Conservation (phyloP, 2,797 vertebrate genomes). For the Pterois miles region DNA sequence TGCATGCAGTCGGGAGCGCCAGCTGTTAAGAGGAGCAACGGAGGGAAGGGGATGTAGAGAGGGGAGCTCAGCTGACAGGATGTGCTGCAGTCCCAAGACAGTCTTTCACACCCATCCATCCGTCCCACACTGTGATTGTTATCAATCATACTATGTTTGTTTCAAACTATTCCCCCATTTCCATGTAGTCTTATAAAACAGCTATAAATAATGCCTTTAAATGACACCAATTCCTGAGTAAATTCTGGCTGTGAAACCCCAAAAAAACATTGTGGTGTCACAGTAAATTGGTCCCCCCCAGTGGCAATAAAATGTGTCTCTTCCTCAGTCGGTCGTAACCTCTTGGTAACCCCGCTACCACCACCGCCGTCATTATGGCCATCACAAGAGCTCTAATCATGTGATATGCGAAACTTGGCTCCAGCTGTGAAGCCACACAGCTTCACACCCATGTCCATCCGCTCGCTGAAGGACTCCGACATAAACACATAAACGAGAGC, state of each 20-base stretch:
- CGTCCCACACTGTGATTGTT: slow-evolving; percentile 39
- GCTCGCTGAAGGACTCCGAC: slow-evolving; percentile 29
- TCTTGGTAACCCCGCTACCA: slow-evolving; percentile 56
- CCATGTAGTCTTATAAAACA: slow-evolving; percentile 5
- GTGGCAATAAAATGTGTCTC: slow-evolving; percentile 47
- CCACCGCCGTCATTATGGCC: slow-evolving; percentile 56
- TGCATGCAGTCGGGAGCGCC: slow-evolving; percentile 52
- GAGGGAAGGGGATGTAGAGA: slow-evolving; percentile 9
- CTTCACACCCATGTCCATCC: slow-evolving; percentile 50
- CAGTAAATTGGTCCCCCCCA: slow-evolving; percentile 26
- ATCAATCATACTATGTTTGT: slow-evolving; percentile 42
- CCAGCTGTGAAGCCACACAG: slow-evolving; percentile 52
- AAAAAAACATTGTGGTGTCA: slow-evolving; percentile 40
- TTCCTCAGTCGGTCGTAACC: slow-evolving; percentile 51
- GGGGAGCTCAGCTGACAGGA: slow-evolving; percentile 75
- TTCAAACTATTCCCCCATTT: slow-evolving; percentile 16
- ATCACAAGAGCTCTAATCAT: slow-evolving; percentile 55
- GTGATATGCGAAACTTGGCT: slow-evolving; percentile 57
- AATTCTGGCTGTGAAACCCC: slow-evolving; percentile 31
- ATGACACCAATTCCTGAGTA: slow-evolving; percentile 35
- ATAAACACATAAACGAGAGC: slow-evolving; percentile 62
- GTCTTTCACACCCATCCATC: slow-evolving; percentile 44
- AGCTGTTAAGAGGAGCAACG: slow-evolving; percentile 59
- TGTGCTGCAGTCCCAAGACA: slow-evolving; percentile 62
- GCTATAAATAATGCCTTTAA: slow-evolving; percentile 33